A percentile compares a stretch with the other conserved stretches of the same genome.
Conservation (phyloP, 2,113 vertebrate genomes). For the Gulo gulo region DNA sequence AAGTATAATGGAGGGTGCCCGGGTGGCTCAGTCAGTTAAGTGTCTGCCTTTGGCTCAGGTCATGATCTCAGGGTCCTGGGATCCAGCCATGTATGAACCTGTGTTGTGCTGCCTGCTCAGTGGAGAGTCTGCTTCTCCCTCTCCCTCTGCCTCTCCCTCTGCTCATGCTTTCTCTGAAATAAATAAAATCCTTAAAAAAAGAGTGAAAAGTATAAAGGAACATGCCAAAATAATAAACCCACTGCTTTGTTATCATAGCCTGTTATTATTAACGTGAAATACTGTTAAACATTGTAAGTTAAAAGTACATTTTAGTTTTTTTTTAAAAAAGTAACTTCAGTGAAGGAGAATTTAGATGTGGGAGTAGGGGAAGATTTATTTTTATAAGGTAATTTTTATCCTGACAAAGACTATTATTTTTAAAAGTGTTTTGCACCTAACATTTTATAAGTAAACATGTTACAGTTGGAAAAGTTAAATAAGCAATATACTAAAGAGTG, state of each 20-base stretch:
- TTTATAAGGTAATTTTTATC: slow-evolving; percentile 64
- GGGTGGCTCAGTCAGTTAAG: neutral
- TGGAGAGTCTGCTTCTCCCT: neutral
- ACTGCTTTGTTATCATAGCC: neutral
- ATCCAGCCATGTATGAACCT: neutral
- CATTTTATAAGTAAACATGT: slow-evolving; percentile 52
- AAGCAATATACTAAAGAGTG: slow-evolving; percentile 14
- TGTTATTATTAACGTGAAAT: slow-evolving; percentile 10
- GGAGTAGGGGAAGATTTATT: slow-evolving; percentile 7
- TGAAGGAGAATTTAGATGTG: slow-evolving; percentile 29
- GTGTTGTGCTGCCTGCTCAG: neutral
- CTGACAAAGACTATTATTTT: slow-evolving; percentile 31
- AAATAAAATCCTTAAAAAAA: neutral
- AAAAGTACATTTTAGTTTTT: slow-evolving; percentile 38
- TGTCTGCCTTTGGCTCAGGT: neutral
- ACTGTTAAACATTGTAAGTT: neutral
- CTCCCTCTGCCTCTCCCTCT: no score
- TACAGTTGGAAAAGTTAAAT: slow-evolving; percentile 14
- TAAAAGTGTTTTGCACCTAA: slow-evolving; percentile 39
- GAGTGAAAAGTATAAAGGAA: slow-evolving; percentile 23
- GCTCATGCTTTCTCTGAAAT: neutral
- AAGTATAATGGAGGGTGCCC: neutral
- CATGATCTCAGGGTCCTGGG: neutral
- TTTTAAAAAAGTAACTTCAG: slow-evolving; percentile 24
- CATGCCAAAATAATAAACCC: slow-evolving; percentile 16